Evolutionary conservation across 2,888 invertebrate genomes (phyloP).

Genomic region (Clitarchus hookeri): DNA sequence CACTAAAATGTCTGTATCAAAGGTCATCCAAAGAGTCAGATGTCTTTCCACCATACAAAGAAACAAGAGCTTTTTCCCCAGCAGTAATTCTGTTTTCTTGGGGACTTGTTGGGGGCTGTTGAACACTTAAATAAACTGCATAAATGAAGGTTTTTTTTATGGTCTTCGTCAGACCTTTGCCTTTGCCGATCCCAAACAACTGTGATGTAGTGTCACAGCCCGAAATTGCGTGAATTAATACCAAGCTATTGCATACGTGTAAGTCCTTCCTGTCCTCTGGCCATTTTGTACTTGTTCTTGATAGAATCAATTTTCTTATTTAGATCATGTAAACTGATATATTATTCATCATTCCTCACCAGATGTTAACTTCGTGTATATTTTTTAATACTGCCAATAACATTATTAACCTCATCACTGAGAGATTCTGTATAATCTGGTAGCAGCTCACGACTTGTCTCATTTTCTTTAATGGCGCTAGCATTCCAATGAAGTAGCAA

Average conservation of each 20-base stretch:
- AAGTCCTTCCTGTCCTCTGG: background rate
- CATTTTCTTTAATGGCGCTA: no score
- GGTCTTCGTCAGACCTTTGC: background rate
- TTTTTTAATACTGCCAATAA: conserved; percentile 7
- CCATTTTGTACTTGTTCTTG: background rate
- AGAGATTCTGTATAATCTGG: background rate
- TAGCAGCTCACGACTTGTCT: background rate
- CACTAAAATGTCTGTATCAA: conserved; percentile 11
- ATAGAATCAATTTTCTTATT: background rate
- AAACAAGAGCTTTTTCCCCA: background rate
- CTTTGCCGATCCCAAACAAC: background rate
- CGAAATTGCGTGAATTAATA: background rate
- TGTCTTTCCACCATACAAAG: conserved; percentile 14
- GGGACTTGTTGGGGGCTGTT: background rate
- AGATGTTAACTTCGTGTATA: background rate
- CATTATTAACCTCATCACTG: background rate
- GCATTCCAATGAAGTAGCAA: background rate
- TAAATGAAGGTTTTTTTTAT: background rate
- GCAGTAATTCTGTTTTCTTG: background rate
- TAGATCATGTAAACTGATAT: background rate
- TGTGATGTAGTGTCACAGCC: background rate
- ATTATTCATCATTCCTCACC: background rate
- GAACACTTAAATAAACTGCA: background rate
- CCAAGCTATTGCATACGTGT: no score
- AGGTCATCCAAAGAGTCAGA: no score